phyloP scores from a whole-genome alignment of 2,797 vertebrate species.

The Chelidonichthys spinosus region DNA sequence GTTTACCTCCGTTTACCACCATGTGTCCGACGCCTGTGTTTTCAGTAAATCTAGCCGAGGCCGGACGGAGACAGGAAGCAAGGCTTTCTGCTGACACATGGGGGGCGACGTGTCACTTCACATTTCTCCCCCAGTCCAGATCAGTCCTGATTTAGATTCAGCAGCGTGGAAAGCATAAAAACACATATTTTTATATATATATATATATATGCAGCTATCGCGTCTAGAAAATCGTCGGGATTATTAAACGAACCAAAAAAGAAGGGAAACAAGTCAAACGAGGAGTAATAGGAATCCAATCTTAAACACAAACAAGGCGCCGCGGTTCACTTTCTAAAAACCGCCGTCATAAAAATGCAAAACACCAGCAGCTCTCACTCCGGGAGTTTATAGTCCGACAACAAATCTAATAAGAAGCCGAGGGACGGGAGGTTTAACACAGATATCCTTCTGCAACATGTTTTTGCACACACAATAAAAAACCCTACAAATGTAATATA shows the following conservation, averaged over 20 bases:
- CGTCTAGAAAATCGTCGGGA: constrained; percentile 15
- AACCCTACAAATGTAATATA: constrained; percentile 60
- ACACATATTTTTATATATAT: no score
- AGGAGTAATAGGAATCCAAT: constrained; percentile 7
- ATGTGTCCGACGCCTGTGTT: constrained; percentile 11
- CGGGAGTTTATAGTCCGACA: constrained; percentile 35
- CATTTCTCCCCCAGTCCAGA: constrained; percentile 41
- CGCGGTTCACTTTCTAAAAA: constrained; percentile 23
- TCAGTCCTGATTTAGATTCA: constrained; percentile 50
- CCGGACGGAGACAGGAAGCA: constrained; percentile 43
- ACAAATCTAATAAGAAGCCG: constrained; percentile 51
- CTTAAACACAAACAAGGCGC: constrained; percentile 14
- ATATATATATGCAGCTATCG: not conserved
- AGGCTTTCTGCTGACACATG: constrained; percentile 66
- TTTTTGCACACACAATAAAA: constrained; percentile 51
- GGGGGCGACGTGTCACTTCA: constrained; percentile 49
- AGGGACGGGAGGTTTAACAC: constrained; percentile 55
- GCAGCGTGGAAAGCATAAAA: constrained; percentile 20
- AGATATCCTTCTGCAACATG: constrained; percentile 51
- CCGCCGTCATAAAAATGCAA: constrained; percentile 56
- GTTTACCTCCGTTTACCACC: constrained; percentile 62
- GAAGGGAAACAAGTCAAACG: not conserved
- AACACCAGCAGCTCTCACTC: constrained; percentile 30
- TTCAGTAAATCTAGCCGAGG: constrained; percentile 48
- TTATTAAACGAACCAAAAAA: constrained; percentile 3